A percentile compares a stretch with the other conserved stretches of the same genome.
phyloP scores from a whole-genome alignment of 2,113 vertebrate species.

The Nothocercus julius region DNA sequence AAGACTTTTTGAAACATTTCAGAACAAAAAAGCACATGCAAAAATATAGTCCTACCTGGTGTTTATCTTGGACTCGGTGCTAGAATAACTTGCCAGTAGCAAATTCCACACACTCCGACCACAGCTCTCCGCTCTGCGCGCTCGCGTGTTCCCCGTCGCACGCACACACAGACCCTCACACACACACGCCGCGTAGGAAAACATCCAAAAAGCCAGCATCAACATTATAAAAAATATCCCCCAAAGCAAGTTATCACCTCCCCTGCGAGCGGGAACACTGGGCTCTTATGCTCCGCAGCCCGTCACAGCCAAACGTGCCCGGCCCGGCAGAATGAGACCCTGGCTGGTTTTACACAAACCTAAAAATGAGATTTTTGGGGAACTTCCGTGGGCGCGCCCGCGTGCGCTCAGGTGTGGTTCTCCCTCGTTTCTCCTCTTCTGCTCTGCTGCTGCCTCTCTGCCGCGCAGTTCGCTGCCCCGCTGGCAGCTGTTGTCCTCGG shows the following conservation, averaged over 20 bases:
- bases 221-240: slow-evolving; percentile 71
- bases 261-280: slow-evolving; percentile 50
- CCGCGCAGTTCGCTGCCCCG: rapidly evolving
- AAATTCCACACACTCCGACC: slow-evolving; percentile 71
- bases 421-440: neutral
- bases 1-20: slow-evolving; percentile 48
- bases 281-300: slow-evolving; percentile 46
- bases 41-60: slow-evolving; percentile 61
- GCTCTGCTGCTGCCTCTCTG: neutral
- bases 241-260: slow-evolving; percentile 70
- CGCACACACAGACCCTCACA: slow-evolving; percentile 46
- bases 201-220: slow-evolving; percentile 71
- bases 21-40: slow-evolving; percentile 62
- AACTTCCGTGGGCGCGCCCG: neutral
- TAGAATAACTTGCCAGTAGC: slow-evolving; percentile 75
- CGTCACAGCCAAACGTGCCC: slow-evolving; percentile 21
- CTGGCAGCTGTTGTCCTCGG: neutral
- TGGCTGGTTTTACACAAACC: neutral
- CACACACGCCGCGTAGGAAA: slow-evolving; percentile 62
- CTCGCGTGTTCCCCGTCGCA: slow-evolving; percentile 59
- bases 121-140: slow-evolving; percentile 34
- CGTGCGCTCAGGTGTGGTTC: neutral
- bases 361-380: slow-evolving; percentile 36
- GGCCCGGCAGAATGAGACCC: slow-evolving; percentile 15
- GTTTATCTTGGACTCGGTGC: slow-evolving; percentile 63